Evolutionary conservation across 2,888 invertebrate species (phyloP), one percentile per base, ranked within the genome.

Genomic region (Rhaphigaster nebulosa): DNA sequence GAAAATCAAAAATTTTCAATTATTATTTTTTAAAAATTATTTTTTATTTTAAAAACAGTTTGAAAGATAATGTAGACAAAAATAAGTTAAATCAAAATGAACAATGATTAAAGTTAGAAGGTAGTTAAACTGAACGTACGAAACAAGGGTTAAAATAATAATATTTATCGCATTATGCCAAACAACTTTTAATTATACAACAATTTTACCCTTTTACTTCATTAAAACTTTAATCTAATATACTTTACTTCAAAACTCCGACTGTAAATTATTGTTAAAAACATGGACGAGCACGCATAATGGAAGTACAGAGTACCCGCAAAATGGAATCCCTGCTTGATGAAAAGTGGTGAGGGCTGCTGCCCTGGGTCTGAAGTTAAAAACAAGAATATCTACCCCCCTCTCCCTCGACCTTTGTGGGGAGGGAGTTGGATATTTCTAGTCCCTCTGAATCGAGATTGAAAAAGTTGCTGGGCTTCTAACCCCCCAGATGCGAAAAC

Each of bases 361-460:
- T 4, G 84, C n/a, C 5, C n/a, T 26, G 12, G 80, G n/a, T n/a
- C 84, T 84, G 12, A 84, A 84, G 84, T 84, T 84, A 84, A 84
- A 84, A 76, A 84, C 45, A 84, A 84, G 84, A 84, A 84, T 84
- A 84, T 84, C 38, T 18, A 29, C 15, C 29, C 65, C 65, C 29
- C 29, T 0, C 65, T 5, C 15, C 23, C 41, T 26, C 5, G 29
- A 76, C 6, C 26, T 8, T 1, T 13, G 18, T 29, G 34, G 84
- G 84, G 45, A 0, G 84, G 3, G 84, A 4, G 45, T 13, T n/a
- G 84, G 84, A 50, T 84, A 84, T 84, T 84, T 84, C 84, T 84
- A 18, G 84, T 84, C 84, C 23, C 84, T n/a, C 84, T 45, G 84
- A 45, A 84, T 84, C 84, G 41, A 84, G 84, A 84, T 84, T 84